Evolutionary conservation across 2,113 vertebrate species (phyloP), one percentile per base, ranked within the genome.

Genomic region (Nyctereutes procyonoides): DNA sequence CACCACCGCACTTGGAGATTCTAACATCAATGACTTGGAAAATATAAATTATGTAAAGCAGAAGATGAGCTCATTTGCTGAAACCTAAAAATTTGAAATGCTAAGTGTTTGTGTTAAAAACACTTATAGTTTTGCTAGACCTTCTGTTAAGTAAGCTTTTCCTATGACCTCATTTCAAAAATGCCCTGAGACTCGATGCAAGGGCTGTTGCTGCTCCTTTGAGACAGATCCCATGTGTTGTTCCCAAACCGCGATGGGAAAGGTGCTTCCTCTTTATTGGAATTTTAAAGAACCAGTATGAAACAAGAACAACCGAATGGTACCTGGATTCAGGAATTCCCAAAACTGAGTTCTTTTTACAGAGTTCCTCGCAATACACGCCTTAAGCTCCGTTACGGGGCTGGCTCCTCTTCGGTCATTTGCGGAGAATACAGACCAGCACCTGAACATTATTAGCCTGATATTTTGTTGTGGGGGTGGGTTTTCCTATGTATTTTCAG

Each of bases 121-220:
- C 14, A 81, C n/a, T 81, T 56, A n/a, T 0, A 60, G 20, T 91
- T 74, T 93, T 88, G 32, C 63, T 85, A 82, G 51, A 80, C 11
- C 13, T 86, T 67, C 20, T 55, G 26, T 20, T 82, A 69, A 76
- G 26, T 55, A 86, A 60, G 15, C 38, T 89, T 95, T 17, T 94
- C 43, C 48, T 60, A 63, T 76, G 53, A 93, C 30, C 55, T 20
- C 65, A 86, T 85, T 95, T 96, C 58, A 86, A 74, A 96, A 48
- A 20, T 63, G 32, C 30, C 55, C 19, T 26, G 32, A 95, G 15
- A 73, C 62, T 74, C 67, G 16, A 9, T 85, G 17, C 81, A 82
- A 74, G 92, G 32, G 63, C 16, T 84, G 5, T 35, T 48, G 20
- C 55, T 65, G 51, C 19, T 48, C 14, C 81, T 58, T 3, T 81